Evolutionary conservation across 2,888 invertebrate genomes (phyloP), one percentile per base, ranked within the genome.

Genomic region (Linyphia triangularis): DNA sequence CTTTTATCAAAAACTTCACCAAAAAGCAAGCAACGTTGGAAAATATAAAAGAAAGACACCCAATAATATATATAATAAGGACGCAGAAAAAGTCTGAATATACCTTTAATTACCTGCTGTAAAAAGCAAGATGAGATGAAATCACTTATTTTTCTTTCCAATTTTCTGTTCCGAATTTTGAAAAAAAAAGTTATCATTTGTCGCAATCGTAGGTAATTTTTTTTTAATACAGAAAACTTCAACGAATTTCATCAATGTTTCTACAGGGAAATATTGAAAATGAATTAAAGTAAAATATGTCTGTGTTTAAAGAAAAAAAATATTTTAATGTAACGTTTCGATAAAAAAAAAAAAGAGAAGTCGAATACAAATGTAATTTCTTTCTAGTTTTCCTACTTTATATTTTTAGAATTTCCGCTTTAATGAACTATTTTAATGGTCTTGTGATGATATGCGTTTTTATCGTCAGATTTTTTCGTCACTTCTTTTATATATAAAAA

Each of bases 391-490:
- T 37, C 10, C 72, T 26, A 33, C 40, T 70, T 81, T 82, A 70
- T 13, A 9, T 40, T 40, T 59, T 26, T 59, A 57, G 33, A 24
- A 57, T n/a, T 78, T 69, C 26, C 16, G 57, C 61, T 16, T 40
- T 70, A 82, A 61, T 61, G 72, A 72, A 82, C 70, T 72, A 26
- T 72, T 82, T 82, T 72, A 82, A 82, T 82, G 72, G 70, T 72
- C 72, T 61, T 26, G 40, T 70, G 69, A 69, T 70, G 82, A 63
- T 82, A 72, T 82, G 24, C 61, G 28, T 63, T 82, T 81, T 72
- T 69, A 67, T 51, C 2, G 22, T 26, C 6, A 43, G 19, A 5
- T 26, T 30, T 37, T 61, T 61, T 77, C 24, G 16, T 4, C 19
- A 24, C 37, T 75, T 67, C 30, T 28, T 67, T 79, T 43, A 26